Base-by-base conservation (phyloP, 1,140 invertebrate species). In the Drosophila virilis region DNA sequence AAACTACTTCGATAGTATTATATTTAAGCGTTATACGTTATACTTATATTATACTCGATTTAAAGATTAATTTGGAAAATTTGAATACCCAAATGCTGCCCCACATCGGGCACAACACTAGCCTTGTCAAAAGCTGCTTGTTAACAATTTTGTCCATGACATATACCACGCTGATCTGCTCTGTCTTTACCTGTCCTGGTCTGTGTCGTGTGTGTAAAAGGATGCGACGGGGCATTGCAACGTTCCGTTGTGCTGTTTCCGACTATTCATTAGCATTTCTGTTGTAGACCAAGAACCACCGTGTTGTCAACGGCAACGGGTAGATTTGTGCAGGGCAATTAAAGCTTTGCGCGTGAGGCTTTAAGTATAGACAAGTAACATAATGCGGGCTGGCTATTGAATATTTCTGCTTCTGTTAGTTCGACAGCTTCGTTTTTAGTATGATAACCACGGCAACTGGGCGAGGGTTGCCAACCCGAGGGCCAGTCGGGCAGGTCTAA, bases 241-340 rank as follows among this genome's bases (percentile, higher is more conserved):
- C 73, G 65, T 50, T 67, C 52, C 52, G 58, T 57, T 73, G 45
- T 74, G 59, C 74, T 67, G 62, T 66, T 74, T 77, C 73, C 74
- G 74, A 81, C 60, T 74, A 77, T 84, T 80, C 74, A 81, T 86
- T 86, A 77, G 57, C 82, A 81, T 84, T 74, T 80, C 73, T 64
- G 54, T 45, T 52, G 46, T 15, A 42, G 38, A 28, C 66, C 54
- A 35, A 57, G 57, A 55, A 33, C 64, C 17, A 57, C 12, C 22
- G 22, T 28, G 22, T 28, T 28, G 22, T 28, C 22, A 28, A 28
- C 22, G 3, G 22, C 22, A 28, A 28, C 22, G 22, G 22, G 4
- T 28, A 4, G 22, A 28, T 28, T 28, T 5, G 22, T 28, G 7
- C 58, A 35, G 12, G 17, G 61, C 52, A 74, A 74, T 74, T 69